Evolutionary conservation across 2,113 vertebrate genomes (phyloP), one percentile per base, ranked within the genome.

Genomic region (Hippocampus abdominalis): DNA sequence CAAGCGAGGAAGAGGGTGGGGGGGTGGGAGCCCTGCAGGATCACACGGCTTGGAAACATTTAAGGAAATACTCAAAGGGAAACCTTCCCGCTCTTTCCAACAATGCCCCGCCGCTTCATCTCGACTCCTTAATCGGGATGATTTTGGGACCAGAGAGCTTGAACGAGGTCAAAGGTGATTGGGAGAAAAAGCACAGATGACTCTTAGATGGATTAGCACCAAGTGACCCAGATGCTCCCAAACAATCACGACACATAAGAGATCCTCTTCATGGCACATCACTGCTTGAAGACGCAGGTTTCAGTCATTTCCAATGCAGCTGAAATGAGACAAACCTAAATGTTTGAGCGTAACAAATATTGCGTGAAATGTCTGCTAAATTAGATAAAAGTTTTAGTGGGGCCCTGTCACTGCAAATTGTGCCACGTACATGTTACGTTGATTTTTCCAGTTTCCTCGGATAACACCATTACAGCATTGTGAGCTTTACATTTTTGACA

Each of bases 141-240:
- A 76, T 73, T 80, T 67, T 79, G 81, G 83, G 76, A 82, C 72
- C 68, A 79, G 77, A 73, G 77, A 83, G 86, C 88, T 90, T 88
- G 86, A 87, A 86, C 84, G 83, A 87, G 84, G 87, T 87, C 85
- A 90, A 77, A 89, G 88, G 86, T 85, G 74, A 84, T 67, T 25
- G 65, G 69, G 86, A 85, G 87, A 87, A 88, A 88, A 90, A 89
- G 83, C 86, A 78, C 79, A 79, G 85, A 88, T 89, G 87, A 88
- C 80, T 89, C 82, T 87, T 82, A 88, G 84, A 86, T 88, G 90
- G 88, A 91, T 91, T 90, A 90, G 84, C 82, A 69, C 81, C 82
- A 87, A 89, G 81, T 83, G 80, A 89, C 85, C 79, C 78, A 72
- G 84, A 84, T 76, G 83, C 84, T 86, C 79, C 78, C 80, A 81